Evolutionary conservation across 2,113 vertebrate species (phyloP).

Genomic region (Litocranius walleri): DNA sequence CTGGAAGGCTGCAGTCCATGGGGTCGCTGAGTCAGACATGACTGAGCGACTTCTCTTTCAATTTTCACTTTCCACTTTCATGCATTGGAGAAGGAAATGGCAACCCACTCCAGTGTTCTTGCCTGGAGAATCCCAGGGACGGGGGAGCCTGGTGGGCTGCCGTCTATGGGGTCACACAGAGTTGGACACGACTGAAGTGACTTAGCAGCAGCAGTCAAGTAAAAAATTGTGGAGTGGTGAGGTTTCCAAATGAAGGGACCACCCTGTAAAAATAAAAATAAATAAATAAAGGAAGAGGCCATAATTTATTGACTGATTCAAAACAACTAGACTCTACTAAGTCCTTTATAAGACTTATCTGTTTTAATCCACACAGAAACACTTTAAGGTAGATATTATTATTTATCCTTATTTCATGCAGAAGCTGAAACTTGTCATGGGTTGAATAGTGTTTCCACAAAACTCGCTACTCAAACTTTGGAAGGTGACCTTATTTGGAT

Average conservation of each 20-base stretch:
- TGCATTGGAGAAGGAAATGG: no score
- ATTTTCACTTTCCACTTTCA: neutral
- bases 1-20: no score
- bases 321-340: neutral
- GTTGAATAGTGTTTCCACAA: neutral
- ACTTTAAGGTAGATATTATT: neutral
- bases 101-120: no score
- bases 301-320: neutral
- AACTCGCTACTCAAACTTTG: neutral
- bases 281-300: neutral
- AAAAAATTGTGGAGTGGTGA: neutral
- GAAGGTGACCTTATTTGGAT: neutral
- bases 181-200: accelerated
- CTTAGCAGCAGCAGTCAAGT: neutral
- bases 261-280: neutral
- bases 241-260: neutral
- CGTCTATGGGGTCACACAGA: neutral
- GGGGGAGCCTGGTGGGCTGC: neutral
- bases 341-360: neutral
- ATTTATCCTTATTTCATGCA: neutral
- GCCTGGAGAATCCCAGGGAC: no score
- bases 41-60: neutral
- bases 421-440: neutral
- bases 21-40: no score
- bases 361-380: neutral